phyloP scores from a whole-genome alignment of 2,113 vertebrate genomes.

The Muntiacus reevesi region DNA sequence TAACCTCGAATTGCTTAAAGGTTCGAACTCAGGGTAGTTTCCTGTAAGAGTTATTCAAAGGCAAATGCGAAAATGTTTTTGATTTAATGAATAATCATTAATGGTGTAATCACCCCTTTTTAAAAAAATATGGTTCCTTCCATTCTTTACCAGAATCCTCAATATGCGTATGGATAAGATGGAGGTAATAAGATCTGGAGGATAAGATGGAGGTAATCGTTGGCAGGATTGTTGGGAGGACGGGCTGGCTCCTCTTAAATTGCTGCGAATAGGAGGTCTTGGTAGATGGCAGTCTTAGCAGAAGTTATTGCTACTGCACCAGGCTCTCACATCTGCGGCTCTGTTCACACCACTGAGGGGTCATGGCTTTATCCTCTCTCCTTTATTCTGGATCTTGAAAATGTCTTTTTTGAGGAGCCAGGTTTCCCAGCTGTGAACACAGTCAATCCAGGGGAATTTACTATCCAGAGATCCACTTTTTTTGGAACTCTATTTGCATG shows the following conservation, averaged over 20 bases:
- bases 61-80: background rate
- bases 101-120: background rate
- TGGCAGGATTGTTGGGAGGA: background rate
- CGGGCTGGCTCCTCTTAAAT: background rate
- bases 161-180: background rate
- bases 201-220: background rate
- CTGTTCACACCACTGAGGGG: background rate
- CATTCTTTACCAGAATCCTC: background rate
- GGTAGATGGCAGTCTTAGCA: background rate
- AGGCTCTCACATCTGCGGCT: background rate
- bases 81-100: background rate
- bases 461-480: constrained; percentile 38
- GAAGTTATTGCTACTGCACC: background rate
- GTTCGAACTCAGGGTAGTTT: background rate
- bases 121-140: background rate
- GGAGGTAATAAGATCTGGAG: too few species aligned
- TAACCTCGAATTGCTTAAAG: background rate
- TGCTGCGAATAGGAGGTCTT: background rate
- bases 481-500: constrained; percentile 60
- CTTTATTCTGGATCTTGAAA: constrained; percentile 1
- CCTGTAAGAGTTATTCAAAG: background rate
- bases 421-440: constrained; percentile 10
- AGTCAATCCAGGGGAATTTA: background rate
- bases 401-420: background rate
- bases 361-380: background rate